These are phyloP conservation scores for Equus quagga DNA, from an alignment of 2,113 vertebrate species.

Conservation along the genomic window DNA sequence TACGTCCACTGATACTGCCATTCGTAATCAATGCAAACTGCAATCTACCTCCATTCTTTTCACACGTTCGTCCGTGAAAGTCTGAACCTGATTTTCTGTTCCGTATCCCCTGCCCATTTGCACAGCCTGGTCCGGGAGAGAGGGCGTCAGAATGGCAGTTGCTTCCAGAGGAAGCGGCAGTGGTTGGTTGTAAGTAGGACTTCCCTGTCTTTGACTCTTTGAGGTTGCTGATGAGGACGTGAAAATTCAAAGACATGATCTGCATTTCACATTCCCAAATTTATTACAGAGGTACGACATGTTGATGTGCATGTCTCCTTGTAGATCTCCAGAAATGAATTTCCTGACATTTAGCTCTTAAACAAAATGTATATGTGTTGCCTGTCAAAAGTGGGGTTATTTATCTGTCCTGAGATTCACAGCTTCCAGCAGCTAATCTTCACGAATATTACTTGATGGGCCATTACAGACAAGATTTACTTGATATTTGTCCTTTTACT, in stretches of 20 bases:
- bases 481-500: slow-evolving; percentile 72
- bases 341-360: slow-evolving; percentile 63
- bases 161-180: slow-evolving; percentile 3
- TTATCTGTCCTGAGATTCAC: slow-evolving; percentile 57
- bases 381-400: slow-evolving; percentile 53
- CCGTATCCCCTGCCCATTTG: neutral
- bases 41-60: neutral
- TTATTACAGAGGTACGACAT: neutral
- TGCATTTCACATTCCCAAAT: slow-evolving; percentile 30
- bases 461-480: slow-evolving; percentile 67
- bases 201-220: neutral
- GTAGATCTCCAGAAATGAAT: slow-evolving; percentile 50
- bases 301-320: slow-evolving; percentile 26
- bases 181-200: neutral
- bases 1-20: neutral
- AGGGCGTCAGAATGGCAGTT: slow-evolving; percentile 17
- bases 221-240: neutral
- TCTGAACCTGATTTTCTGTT: neutral
- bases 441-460: slow-evolving; percentile 42
- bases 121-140: accelerated
- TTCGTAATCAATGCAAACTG: neutral
- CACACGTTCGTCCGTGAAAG: slow-evolving; percentile 24
- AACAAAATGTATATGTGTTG: slow-evolving; percentile 68
- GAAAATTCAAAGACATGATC: slow-evolving; percentile 11
- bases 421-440: slow-evolving; percentile 62